A percentile compares a stretch with the other conserved stretches of the same genome.
These are phyloP conservation scores for Telmatherina bonti DNA, from an alignment of 2,797 vertebrate genomes.

Conservation along the genomic window DNA sequence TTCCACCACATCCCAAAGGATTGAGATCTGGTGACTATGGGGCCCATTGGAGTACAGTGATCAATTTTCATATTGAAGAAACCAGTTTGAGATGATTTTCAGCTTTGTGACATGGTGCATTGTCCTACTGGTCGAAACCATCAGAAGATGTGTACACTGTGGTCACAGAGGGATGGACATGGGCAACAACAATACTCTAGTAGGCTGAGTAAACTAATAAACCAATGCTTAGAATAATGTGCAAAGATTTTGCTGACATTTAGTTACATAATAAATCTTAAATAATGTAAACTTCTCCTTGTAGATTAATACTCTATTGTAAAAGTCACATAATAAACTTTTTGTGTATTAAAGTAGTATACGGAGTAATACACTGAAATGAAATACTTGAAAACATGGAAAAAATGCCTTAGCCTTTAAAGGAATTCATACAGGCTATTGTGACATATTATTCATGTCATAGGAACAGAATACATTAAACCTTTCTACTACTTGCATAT, in stretches of 20 bases:
- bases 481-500: no score
- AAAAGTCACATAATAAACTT: no score
- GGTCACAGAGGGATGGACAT: no score
- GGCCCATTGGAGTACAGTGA: no score
- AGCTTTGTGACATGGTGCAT: constrained; percentile 30
- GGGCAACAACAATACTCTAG: no score
- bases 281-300: neutral
- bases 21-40: no score
- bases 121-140: constrained; percentile 64
- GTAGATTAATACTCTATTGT: neutral
- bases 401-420: neutral
- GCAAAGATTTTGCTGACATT: neutral
- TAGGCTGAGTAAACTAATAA: neutral
- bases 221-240: neutral
- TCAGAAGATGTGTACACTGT: constrained; percentile 40
- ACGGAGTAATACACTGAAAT: no score
- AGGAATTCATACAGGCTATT: neutral
- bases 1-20: no score
- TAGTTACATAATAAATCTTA: neutral
- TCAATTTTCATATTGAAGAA: no score
- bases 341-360: no score
- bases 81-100: neutral
- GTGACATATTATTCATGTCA: neutral
- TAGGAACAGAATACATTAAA: no score
- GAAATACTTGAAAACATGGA: no score